These are phyloP conservation scores for Philereme vetulata DNA, from an alignment of 2,888 invertebrate species.

Conservation along the genomic window DNA sequence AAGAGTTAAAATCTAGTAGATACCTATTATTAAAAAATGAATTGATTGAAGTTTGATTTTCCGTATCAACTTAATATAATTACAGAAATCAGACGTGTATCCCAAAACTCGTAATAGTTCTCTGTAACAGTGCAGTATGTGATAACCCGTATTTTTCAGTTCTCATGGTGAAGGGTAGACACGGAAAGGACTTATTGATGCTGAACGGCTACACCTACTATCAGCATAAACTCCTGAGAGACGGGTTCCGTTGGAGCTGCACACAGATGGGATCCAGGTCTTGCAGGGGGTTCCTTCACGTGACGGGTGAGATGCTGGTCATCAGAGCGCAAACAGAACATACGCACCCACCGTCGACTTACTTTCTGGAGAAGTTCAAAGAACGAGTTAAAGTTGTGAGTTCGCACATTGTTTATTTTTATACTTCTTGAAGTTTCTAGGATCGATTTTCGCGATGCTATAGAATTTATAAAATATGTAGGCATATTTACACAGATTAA, in stretches of 20 bases:
- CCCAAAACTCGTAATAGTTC: too few species aligned
- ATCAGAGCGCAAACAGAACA: conserved; percentile 70
- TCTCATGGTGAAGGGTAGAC: conserved; percentile 71
- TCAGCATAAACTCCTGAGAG: conserved; percentile 71
- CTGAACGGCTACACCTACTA: conserved; percentile 77
- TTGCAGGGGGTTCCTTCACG: conserved; percentile 74
- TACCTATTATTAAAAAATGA: too few species aligned
- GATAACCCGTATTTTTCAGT: conserved; percentile 45
- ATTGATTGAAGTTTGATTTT: too few species aligned
- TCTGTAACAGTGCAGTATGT: conserved; percentile 22
- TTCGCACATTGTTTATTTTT: conserved; percentile 6
- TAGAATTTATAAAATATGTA: too few species aligned
- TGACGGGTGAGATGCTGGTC: conserved; percentile 69
- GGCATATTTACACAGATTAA: too few species aligned
- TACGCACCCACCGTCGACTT: conserved; percentile 72
- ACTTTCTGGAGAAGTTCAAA: conserved; percentile 60
- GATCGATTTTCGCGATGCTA: too few species aligned
- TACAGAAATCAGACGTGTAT: too few species aligned
- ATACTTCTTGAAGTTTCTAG: neutral
- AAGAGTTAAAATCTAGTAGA: too few species aligned
- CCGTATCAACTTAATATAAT: too few species aligned
- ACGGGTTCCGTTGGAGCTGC: conserved; percentile 78
- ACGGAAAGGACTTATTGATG: conserved; percentile 72
- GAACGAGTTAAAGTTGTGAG: conserved; percentile 45
- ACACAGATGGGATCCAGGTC: conserved; percentile 79